phyloP scores from a whole-genome alignment of 1,140 invertebrate species.

The Pentalonia nigronervosa region DNA sequence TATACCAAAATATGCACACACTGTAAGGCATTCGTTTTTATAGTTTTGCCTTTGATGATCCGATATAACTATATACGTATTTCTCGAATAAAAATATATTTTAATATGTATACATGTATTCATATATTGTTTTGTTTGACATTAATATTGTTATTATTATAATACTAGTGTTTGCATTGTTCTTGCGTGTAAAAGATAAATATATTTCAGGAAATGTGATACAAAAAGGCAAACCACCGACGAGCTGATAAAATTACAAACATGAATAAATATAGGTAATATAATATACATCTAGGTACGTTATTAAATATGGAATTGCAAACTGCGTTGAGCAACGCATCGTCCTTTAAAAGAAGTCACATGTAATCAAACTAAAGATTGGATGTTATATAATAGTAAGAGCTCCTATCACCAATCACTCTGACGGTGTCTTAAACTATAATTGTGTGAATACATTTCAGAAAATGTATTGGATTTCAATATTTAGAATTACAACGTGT shows the following conservation, averaged over 20 bases:
- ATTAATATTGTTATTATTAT: not conserved
- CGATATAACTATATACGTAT: not conserved
- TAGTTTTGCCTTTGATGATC: not conserved
- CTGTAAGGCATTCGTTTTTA: not conserved
- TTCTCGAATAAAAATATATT: not conserved
- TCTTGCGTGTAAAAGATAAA: not conserved
- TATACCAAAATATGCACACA: not conserved
- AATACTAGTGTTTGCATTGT: not conserved
- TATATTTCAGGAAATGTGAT: not conserved
- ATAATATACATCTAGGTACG: not conserved
- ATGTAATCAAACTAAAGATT: not conserved
- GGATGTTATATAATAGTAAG: not conserved
- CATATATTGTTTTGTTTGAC: not conserved
- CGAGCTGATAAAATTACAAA: not conserved
- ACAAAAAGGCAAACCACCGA: not conserved
- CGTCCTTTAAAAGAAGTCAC: not conserved
- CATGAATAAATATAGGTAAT: not conserved
- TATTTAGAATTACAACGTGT: not conserved
- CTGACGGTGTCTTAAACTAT: not conserved
- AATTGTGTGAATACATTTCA: not conserved
- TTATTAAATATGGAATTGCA: slow-evolving; percentile 1
- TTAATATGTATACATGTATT: not conserved
- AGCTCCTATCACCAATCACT: not conserved
- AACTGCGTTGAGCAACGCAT: not conserved
- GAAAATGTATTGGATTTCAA: not conserved